Base-by-base conservation (phyloP, 2,888 invertebrate species). In the Flabesymbios commensalis region DNA sequence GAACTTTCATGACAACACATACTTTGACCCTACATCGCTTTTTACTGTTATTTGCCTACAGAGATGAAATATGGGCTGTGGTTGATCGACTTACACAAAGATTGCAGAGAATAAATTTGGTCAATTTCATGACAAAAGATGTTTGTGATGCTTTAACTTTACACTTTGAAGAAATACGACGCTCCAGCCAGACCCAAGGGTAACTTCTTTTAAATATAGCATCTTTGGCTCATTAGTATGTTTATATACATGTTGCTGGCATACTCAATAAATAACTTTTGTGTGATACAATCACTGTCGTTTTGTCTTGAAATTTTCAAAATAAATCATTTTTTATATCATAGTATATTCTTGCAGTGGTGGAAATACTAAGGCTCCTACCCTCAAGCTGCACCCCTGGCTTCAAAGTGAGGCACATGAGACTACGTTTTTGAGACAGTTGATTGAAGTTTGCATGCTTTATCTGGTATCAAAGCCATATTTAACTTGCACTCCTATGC, bases 91-190 rank as follows among this genome's bases (percentile, higher is more conserved):
- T 93, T 45, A 89, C 90, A 75, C 89, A 90, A 61, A 87, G 91
- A 71, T 84, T 92, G 41, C 85, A 87, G 5, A 87, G 88, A 74
- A 87, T 94, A 43, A 93, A 94, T 84, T 88, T 90, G 62, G 89
- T 92, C 55, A 91, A 90, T 82, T 84, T 94, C 57, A 87, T 93
- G 59, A 92, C 93, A 2, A 89, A 88, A 76, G 92, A 91, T 79
- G 89, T 93, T 86, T 89, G 92, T 1, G 88, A 88, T 64, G 90
- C 88, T 79, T 88, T 93, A 31, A 90, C 91, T 14, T 87, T 88
- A 63, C 94, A 94, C 86, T 90, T 94, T 84, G 92, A 92, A 77
- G 89, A 90, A 76, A 91, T 93, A 63, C 86, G 92, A 70, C 88
- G 90, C 76, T 89, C 91, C 10, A 89, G 51, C 36, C 54, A 51